Percentiles rank a stretch among this genome's conserved stretches.
These are phyloP conservation scores for Gephyroberyx darwinii DNA, from an alignment of 2,797 vertebrate genomes.

Conservation along the genomic window DNA sequence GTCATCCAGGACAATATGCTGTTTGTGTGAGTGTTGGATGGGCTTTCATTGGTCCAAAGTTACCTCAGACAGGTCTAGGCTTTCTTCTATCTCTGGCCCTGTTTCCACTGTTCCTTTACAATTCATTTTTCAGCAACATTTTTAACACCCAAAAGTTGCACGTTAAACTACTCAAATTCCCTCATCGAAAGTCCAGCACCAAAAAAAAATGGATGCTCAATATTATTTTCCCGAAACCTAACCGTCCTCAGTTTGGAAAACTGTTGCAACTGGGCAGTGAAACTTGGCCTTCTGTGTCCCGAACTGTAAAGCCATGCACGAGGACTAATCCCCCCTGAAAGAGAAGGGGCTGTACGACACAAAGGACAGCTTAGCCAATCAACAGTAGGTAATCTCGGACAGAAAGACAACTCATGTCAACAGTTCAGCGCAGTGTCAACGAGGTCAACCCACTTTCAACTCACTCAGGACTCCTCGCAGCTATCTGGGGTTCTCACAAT, in stretches of 20 bases:
- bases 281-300: slow-evolving; percentile 40
- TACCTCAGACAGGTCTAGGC: slow-evolving; percentile 11
- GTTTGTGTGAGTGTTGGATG: slow-evolving; percentile 47
- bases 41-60: slow-evolving; percentile 30
- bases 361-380: slow-evolving; percentile 63
- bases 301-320: slow-evolving; percentile 36
- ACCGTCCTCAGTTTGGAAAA: slow-evolving; percentile 26
- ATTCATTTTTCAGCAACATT: background rate
- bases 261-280: slow-evolving; percentile 10
- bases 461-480: slow-evolving; percentile 11
- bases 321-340: slow-evolving; percentile 56
- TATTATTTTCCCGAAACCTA: slow-evolving; percentile 17
- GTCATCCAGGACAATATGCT: slow-evolving; percentile 56
- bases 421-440: slow-evolving; percentile 54
- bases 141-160: background rate
- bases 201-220: slow-evolving; percentile 6
- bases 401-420: slow-evolving; percentile 59
- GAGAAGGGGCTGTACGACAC: slow-evolving; percentile 39
- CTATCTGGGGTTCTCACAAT: background rate
- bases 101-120: slow-evolving; percentile 5
- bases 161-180: slow-evolving; percentile 5
- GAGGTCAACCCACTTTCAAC: slow-evolving; percentile 52
- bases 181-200: background rate
- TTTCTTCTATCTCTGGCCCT: slow-evolving; percentile 23
- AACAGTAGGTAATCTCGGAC: slow-evolving; percentile 60